phyloP scores from a whole-genome alignment of 2,888 invertebrate genomes.

The Prenolepis imparis region DNA sequence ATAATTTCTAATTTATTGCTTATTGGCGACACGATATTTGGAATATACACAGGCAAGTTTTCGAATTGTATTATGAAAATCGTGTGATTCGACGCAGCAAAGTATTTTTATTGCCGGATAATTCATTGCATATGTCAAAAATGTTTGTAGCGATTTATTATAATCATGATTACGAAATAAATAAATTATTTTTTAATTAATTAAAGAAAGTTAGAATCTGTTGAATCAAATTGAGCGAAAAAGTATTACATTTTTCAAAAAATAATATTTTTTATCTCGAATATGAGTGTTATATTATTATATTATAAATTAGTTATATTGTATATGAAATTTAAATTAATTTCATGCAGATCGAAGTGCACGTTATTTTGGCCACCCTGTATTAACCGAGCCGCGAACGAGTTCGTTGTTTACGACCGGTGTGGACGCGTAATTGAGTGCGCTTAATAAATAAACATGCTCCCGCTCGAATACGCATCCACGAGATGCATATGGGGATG shows the following conservation, averaged over 20 bases:
- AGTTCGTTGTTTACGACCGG: slow-evolving; percentile 42
- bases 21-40: not conserved
- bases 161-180: not conserved
- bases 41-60: not conserved
- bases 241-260: not conserved
- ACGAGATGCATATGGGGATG: slow-evolving; percentile 25
- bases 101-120: slow-evolving; percentile 10
- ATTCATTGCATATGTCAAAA: not conserved
- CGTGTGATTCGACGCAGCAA: not conserved
- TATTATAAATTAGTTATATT: not conserved
- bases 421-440: slow-evolving; percentile 51
- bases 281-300: not conserved
- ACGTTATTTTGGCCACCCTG: slow-evolving; percentile 11
- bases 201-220: not conserved
- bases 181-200: not conserved
- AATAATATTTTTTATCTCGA: not conserved
- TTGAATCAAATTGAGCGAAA: not conserved
- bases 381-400: slow-evolving; percentile 23
- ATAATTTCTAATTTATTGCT: not conserved
- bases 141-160: not conserved
- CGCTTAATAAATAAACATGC: slow-evolving; percentile 54
- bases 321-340: not conserved
- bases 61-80: slow-evolving; percentile 4
- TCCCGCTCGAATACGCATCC: slow-evolving; percentile 42
- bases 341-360: slow-evolving; percentile 1